These are phyloP conservation scores for Origma solitaria DNA, from an alignment of 2,113 vertebrate species.

Conservation along the genomic window DNA sequence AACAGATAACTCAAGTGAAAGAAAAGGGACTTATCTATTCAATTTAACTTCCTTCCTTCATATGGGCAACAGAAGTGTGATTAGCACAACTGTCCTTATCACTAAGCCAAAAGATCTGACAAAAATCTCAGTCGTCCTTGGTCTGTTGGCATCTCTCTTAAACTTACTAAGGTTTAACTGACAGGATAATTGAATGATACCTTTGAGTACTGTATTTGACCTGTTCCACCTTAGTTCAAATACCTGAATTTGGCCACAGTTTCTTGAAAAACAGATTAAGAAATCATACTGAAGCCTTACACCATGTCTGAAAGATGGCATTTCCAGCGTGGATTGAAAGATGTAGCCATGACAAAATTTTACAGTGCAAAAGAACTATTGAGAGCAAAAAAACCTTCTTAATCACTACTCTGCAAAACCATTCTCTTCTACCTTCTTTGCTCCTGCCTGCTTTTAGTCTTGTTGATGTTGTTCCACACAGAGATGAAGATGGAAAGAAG, in stretches of 20 bases:
- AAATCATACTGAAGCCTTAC: not conserved
- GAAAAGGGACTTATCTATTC: not conserved
- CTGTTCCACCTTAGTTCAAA: not conserved
- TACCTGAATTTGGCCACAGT: not conserved
- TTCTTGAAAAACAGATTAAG: not conserved
- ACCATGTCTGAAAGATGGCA: not conserved
- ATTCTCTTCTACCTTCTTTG: not conserved
- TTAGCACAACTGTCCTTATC: not conserved
- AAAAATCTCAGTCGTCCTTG: not conserved
- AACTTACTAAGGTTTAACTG: not conserved
- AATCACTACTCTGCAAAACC: not conserved
- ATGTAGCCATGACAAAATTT: not conserved
- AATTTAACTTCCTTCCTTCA: not conserved
- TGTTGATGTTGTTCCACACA: not conserved
- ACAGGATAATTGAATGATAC: not conserved
- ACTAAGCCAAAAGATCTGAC: not conserved
- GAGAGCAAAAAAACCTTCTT: not conserved
- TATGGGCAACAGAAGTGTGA: fast-evolving
- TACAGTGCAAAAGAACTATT: not conserved
- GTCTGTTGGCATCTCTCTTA: not conserved
- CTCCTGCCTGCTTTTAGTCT: not conserved
- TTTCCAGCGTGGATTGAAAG: not conserved
- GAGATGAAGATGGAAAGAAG: not conserved
- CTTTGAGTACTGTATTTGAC: not conserved
- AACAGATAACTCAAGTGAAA: not conserved